A percentile compares a stretch with the other conserved stretches of the same genome.
Evolutionary conservation across 2,797 vertebrate genomes (phyloP).

Genomic region (Telmatherina bonti): DNA sequence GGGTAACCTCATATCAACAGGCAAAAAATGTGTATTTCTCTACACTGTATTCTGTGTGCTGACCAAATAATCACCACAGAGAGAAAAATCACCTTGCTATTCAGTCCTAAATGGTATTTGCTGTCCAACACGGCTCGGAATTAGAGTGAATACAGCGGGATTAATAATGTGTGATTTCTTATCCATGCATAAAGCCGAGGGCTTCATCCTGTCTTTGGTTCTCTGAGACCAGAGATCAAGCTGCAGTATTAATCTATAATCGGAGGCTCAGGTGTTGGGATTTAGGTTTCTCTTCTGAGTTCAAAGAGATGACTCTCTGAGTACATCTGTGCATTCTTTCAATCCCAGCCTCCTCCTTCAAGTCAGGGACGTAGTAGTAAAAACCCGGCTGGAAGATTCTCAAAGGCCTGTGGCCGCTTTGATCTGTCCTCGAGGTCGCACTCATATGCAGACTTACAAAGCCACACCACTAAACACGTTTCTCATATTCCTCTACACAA

Average conservation of each 20-base stretch:
- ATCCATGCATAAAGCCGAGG: conserved; percentile 43
- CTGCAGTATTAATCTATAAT: conserved; percentile 69
- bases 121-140: conserved; percentile 49
- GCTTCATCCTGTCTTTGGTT: conserved; percentile 61
- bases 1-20: not conserved
- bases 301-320: conserved; percentile 63
- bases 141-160: conserved; percentile 46
- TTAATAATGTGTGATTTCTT: conserved; percentile 61
- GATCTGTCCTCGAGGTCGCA: conserved; percentile 69
- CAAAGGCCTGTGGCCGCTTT: conserved; percentile 73
- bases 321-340: conserved; percentile 75
- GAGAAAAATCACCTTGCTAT: conserved; percentile 43
- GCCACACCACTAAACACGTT: conserved; percentile 5
- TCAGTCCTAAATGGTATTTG: conserved; percentile 41
- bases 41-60: conserved; percentile 10
- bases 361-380: conserved; percentile 53
- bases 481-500: conserved; percentile 15
- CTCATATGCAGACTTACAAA: conserved; percentile 23
- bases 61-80: conserved; percentile 26
- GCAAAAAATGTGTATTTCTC: not conserved
- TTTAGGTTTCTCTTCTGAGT: conserved; percentile 54
- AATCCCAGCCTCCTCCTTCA: conserved; percentile 21
- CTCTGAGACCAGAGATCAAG: conserved; percentile 66
- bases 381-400: conserved; percentile 71
- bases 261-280: conserved; percentile 70